Base-by-base conservation (phyloP, 2,113 vertebrate genomes). In the Toxostoma redivivum region DNA sequence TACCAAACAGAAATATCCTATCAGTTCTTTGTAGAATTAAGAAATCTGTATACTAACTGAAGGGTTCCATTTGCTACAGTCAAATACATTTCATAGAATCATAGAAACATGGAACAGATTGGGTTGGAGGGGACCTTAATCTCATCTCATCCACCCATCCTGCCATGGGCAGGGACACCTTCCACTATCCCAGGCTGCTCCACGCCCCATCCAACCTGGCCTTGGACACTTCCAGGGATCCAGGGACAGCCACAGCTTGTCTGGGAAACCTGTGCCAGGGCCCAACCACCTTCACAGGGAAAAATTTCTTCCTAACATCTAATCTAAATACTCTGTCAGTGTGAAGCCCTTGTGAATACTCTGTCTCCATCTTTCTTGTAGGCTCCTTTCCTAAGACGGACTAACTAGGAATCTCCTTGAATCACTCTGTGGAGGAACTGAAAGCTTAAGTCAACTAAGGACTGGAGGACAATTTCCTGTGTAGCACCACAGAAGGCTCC, bases 121-220 rank as follows among this genome's bases (percentile, higher is more conserved):
- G 13, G 11, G 31, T 57, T 48, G 21, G n/a, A 80, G 13, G 35
- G 31, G 25, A 57, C 31, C 25, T 56, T 40, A 42, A 35, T 9
- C 1, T 23, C 40, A 54, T 54, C 62, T 60, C 28, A 12, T 21
- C 40, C 30, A n/a, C 20, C 3, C 16, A 20, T 24, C 12, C 38
- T 70, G 38, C 54, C 14, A 5, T 7, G 9, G 44, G 5, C 47
- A 54, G 19, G 12, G 24, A 25, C 40, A 31, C 13, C 5, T 42
- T 21, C 20, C 30, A 25, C 40, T 31, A 2, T 3, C 2, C 56
- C 57, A 64, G 30, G 11, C 1, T 31, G 20, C 30, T 56, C 40
- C 3, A 4, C 48, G n/a, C 30, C 11, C 65, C 0, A 0, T 35
- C 20, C 65, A 71, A 0, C n/a, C 13, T 30, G 30, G 11, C 13